A percentile compares a stretch with the other conserved stretches of the same genome.
Conservation (phyloP, 2,888 invertebrate species). For the Axea sp. region DNA sequence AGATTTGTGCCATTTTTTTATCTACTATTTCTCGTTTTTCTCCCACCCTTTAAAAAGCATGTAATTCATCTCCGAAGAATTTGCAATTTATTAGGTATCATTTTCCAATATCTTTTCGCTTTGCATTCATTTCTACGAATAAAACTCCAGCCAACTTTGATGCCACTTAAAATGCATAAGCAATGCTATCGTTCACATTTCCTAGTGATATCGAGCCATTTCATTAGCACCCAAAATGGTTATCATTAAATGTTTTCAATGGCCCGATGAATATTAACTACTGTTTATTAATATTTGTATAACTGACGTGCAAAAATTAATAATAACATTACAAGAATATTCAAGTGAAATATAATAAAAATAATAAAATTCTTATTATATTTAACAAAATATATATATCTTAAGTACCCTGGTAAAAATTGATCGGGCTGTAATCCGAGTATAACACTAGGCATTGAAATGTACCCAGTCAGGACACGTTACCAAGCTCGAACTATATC, state of each 20-base stretch:
- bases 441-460: no score
- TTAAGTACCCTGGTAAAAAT: no score
- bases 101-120: conserved; percentile 30
- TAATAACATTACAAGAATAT: no score
- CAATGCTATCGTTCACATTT: neutral
- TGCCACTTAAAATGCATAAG: conserved; percentile 20
- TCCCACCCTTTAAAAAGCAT: conserved; percentile 31
- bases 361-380: no score
- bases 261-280: no score
- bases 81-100: conserved; percentile 35
- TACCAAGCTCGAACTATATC: no score
- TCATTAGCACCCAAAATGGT: conserved; percentile 3
- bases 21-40: conserved; percentile 30
- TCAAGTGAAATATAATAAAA: no score
- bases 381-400: no score
- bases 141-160: conserved; percentile 34
- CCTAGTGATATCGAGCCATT: conserved; percentile 18
- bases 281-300: no score
- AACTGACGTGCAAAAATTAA: no score
- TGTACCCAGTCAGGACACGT: no score
- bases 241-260: conserved; percentile 2
- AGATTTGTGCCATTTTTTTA: conserved; percentile 53
- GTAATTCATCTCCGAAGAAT: conserved; percentile 38
- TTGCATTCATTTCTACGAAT: conserved; percentile 21
- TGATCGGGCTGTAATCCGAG: no score